Percentiles rank a stretch among this genome's conserved stretches.
Evolutionary conservation across 2,113 vertebrate species (phyloP).

Genomic region (Octodon degus): DNA sequence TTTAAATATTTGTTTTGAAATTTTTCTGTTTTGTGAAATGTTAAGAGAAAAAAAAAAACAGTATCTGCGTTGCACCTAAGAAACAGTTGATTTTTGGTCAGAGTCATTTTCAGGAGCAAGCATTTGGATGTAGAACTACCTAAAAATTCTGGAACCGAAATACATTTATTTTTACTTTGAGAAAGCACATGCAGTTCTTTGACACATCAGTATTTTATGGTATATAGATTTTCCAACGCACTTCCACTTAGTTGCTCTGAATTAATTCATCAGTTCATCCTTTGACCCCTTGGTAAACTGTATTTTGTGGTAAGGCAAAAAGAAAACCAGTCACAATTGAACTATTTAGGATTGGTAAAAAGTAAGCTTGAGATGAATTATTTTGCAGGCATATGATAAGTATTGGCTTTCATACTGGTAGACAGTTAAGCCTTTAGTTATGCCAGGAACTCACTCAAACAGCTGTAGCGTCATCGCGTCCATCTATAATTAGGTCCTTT

Average conservation of each 20-base stretch:
- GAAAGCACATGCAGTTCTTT: background rate
- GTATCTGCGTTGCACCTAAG: background rate
- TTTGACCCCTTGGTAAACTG: background rate
- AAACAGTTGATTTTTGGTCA: background rate
- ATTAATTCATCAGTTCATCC: background rate
- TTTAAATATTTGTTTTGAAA: background rate
- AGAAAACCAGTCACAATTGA: slow-evolving; percentile 39
- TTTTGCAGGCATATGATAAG: background rate
- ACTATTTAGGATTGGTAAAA: slow-evolving; percentile 17
- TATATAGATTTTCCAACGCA: background rate
- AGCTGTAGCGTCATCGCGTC: background rate
- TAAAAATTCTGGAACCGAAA: slow-evolving; percentile 45
- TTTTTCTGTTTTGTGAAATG: background rate
- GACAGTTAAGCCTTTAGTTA: background rate
- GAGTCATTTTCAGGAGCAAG: background rate
- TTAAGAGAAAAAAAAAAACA: background rate
- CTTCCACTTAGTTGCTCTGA: slow-evolving; percentile 23
- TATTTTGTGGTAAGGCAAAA: background rate
- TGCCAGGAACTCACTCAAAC: background rate
- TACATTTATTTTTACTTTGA: background rate
- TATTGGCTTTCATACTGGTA: background rate
- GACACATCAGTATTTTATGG: background rate
- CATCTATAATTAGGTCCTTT: background rate
- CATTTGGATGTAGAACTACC: slow-evolving; percentile 48
- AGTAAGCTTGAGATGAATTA: slow-evolving; percentile 46